Evolutionary conservation across 1,140 invertebrate species (phyloP).

Genomic region (Ladona fulva): DNA sequence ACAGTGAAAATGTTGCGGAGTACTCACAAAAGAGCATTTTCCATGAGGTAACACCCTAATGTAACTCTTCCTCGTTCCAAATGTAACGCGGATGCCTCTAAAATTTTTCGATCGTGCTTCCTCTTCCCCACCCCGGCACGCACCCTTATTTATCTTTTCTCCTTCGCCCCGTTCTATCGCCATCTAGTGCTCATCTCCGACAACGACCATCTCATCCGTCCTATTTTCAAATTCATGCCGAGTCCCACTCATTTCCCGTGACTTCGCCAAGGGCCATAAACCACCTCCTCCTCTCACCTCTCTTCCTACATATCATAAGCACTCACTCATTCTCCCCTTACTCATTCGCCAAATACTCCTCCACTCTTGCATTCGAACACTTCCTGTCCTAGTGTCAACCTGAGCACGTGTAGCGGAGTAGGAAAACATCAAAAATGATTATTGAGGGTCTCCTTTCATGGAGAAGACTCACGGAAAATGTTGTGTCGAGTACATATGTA

Average conservation of each 20-base stretch:
- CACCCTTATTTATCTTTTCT: not conserved
- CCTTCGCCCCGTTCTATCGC: not conserved
- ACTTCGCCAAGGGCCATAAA: not conserved
- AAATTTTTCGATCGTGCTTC: not conserved
- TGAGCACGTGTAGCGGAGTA: too few relatives aligned
- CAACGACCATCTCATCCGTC: not conserved
- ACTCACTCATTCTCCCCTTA: not conserved
- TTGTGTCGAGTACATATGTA: too few relatives aligned
- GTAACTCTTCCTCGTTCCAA: too few relatives aligned
- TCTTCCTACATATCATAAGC: not conserved
- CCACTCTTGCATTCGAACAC: too few relatives aligned
- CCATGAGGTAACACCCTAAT: too few relatives aligned
- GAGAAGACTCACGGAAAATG: too few relatives aligned
- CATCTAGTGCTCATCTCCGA: not conserved
- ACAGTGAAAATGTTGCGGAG: too few relatives aligned
- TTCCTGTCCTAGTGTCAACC: too few relatives aligned
- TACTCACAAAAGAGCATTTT: too few relatives aligned
- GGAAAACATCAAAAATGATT: too few relatives aligned
- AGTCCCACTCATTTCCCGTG: not conserved
- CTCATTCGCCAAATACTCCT: not conserved
- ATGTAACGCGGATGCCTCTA: too few relatives aligned
- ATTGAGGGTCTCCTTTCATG: too few relatives aligned
- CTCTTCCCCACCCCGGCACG: not conserved
- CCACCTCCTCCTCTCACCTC: not conserved
- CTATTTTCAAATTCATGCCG: constrained; percentile 5